phyloP scores from a whole-genome alignment of 64 coral and sea anemone species.

The Stichodactyla mertensii region DNA sequence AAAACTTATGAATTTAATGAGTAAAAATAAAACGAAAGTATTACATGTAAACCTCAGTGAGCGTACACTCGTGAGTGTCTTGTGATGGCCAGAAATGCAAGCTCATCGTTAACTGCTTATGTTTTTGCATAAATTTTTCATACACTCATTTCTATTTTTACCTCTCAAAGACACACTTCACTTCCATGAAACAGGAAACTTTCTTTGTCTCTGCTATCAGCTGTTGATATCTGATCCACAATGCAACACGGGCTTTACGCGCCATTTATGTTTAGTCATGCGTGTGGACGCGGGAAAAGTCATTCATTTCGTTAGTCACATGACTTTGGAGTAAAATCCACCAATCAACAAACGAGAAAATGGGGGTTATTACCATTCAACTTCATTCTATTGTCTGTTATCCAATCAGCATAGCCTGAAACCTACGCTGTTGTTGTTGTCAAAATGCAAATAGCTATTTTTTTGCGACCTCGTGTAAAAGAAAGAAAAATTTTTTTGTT shows the following conservation, averaged over 20 bases:
- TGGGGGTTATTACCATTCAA: constrained; percentile 75
- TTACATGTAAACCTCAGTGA: background rate
- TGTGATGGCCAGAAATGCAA: background rate
- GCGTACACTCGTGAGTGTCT: background rate
- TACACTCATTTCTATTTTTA: constrained; percentile 12
- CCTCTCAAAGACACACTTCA: background rate
- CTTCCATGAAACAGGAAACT: constrained; percentile 5
- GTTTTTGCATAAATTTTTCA: constrained; percentile 8
- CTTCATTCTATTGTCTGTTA: constrained; percentile 44
- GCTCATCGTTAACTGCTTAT: background rate
- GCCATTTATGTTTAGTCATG: constrained; percentile 46
- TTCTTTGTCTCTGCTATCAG: background rate
- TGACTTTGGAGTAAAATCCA: constrained; percentile 43
- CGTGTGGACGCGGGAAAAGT: constrained; percentile 74
- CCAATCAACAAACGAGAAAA: constrained; percentile 63
- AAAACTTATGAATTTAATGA: background rate
- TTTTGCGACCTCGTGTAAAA: constrained; percentile 98
- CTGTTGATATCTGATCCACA: constrained; percentile 11
- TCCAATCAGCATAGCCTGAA: constrained; percentile 62
- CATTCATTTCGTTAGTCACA: constrained; percentile 85
- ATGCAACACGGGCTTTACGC: constrained; percentile 59
- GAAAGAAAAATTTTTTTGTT: constrained; percentile 78
- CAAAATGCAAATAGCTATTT: constrained; percentile 94
- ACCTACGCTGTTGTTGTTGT: constrained; percentile 87
- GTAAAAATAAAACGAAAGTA: no score